These are phyloP conservation scores for Rallus crepitans DNA, from an alignment of 2,797 vertebrate species.

Conservation along the genomic window DNA sequence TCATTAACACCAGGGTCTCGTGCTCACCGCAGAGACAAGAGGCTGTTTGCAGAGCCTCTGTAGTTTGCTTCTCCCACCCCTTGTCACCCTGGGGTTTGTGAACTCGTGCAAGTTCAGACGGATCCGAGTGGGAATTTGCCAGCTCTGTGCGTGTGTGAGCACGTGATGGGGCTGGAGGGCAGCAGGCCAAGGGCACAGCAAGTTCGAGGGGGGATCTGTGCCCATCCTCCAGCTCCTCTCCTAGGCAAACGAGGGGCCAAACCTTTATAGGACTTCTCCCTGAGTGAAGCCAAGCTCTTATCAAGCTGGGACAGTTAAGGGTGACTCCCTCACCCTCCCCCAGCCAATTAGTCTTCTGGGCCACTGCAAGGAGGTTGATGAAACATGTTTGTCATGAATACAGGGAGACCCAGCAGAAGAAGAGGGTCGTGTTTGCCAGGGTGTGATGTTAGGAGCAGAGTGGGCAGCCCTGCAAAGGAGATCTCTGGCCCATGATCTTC, in stretches of 20 bases:
- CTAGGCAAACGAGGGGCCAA: neutral
- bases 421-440: neutral
- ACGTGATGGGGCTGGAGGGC: neutral
- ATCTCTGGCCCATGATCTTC: neutral
- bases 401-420: neutral
- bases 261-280: neutral
- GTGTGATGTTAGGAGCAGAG: neutral
- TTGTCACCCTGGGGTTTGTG: neutral
- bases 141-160: accelerated
- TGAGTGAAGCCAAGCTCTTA: neutral
- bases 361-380: neutral
- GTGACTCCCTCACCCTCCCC: neutral
- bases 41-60: neutral
- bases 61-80: neutral
- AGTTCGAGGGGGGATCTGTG: neutral
- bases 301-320: neutral
- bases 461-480: neutral
- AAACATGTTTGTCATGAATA: neutral
- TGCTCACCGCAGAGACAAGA: neutral
- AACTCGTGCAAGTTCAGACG: accelerated
- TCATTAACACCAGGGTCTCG: accelerated
- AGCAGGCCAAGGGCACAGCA: neutral
- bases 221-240: neutral
- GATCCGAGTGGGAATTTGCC: neutral
- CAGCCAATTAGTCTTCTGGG: neutral